Base-by-base conservation (phyloP, 53 echinoderm and acorn worm species). In the Zoroaster sp. region DNA sequence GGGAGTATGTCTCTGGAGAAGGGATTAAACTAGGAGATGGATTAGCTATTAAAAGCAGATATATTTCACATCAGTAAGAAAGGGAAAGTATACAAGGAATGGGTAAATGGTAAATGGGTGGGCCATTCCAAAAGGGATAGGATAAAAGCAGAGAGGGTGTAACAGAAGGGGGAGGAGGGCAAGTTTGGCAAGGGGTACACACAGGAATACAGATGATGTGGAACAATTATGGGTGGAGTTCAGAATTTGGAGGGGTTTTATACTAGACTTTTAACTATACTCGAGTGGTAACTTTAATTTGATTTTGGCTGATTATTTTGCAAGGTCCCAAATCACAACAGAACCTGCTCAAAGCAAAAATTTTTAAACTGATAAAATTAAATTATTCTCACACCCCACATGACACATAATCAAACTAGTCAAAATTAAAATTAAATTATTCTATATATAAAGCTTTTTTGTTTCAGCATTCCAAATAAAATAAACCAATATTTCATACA, bases 401-500 rank as follows among this genome's bases (percentile, higher is more conserved):
- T 32, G 30, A 46, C 68, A 69, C 13, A 85, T 71, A 3, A 59
- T 59, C 28, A 59, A 59, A 59, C 63, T 25, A 59, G 63, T 59
- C 25, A 85, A 83, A 67, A 43, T 35, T 69, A 33, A 35, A 85
- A n/a, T 74, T 18, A 85, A 70, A 23, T 18, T 71, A 85, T 70
- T 69, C 47, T 34, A 43, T 70, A 36, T 85, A 70, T 47, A 81
- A 66, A 65, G 18, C 5, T 78, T 49, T 69, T 41, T 21, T 59
- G 28, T 9, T 82, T 82, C 44, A 85, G 85, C 85, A 85, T 70
- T 85, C 85, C 83, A 77, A 65, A 63, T 39, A 17, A 80, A 68
- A 45, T 40, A 85, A 39, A 85, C 47, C 69, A 71, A 37, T 85
- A 85, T 85, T 71, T 85, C 85, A 85, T 85, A 85, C 35, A 70